A percentile compares a stretch with the other conserved stretches of the same genome.
phyloP scores from a whole-genome alignment of 2,113 vertebrate species.

The Hydrolagus affinis region DNA sequence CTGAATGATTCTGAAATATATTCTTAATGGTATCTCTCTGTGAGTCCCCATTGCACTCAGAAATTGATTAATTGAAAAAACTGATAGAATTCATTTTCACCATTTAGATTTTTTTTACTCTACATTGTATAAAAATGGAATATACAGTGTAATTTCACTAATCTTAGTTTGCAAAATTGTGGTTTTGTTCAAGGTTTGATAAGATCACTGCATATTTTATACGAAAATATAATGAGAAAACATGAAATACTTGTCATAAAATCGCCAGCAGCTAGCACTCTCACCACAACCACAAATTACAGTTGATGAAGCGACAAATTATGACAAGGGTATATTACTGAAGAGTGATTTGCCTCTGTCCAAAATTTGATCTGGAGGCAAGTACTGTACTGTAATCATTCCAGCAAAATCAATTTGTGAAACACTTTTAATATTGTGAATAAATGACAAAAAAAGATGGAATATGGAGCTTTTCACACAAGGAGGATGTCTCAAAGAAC shows the following conservation, averaged over 20 bases:
- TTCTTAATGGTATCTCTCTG: not conserved
- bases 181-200: not conserved
- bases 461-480: too few species aligned
- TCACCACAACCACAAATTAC: not conserved
- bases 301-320: constrained; percentile 2
- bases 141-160: not conserved
- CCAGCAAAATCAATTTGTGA: not conserved
- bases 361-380: not conserved
- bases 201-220: not conserved
- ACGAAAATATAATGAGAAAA: not conserved
- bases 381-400: not conserved
- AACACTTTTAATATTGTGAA: not conserved
- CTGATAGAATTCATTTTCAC: not conserved
- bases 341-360: not conserved
- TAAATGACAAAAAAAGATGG: not conserved
- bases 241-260: not conserved
- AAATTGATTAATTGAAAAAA: constrained; percentile 1
- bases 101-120: not conserved
- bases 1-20: too few species aligned
- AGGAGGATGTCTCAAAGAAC: too few species aligned
- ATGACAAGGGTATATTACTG: not conserved
- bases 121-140: not conserved
- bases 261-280: not conserved
- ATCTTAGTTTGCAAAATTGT: not conserved
- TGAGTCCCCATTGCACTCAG: not conserved